Base-by-base conservation (phyloP, 2,113 vertebrate genomes). In the Piaya cayana region DNA sequence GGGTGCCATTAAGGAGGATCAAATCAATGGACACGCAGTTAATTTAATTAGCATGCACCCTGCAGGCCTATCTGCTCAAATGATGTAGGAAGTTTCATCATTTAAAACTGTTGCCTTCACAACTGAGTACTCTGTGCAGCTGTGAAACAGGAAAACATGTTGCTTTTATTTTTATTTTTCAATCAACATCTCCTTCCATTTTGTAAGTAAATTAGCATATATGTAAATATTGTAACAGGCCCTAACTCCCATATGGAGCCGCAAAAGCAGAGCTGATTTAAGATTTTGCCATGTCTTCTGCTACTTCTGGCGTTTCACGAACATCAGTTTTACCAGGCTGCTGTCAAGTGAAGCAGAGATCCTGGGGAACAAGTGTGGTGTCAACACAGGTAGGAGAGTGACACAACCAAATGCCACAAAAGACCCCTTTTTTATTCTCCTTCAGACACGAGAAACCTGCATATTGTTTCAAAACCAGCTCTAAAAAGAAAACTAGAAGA, bases 111-210 rank as follows among this genome's bases (percentile, higher is more conserved):
- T 19, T 68, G 29, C 9, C 10, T 89, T 84, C 3, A 2, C 12
- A 85, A 32, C 17, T 6, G 6, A 2, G 0, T 43, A 9, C 29
- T 65, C 27, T 8, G 7, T 19, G 6, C 4, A 43, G 37, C 3
- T 30, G 15, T 20, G 8, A 86, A 82, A 36, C 9, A 8, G 15
- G 15, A 12, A 74, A 60, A 42, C 4, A 37, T 2, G 1, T 52
- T 67, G 17, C 1, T 32, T 42, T 59, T 59, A 16, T 53, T 53
- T 53, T 29, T 29, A 53, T 53, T 53, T 53, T 53, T 53, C 52
- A 53, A 16, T 29, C 52, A 53, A 53, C 8, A 23, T 49, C 26
- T 8, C 4, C 7, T 25, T 68, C 10, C 4, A 14, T 67, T 84
- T 68, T 56, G 3, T 10, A 81, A 72, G 36, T 20, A 29, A 4